Percentiles rank a stretch among this genome's conserved stretches.
Conservation (phyloP, 2,113 vertebrate genomes). For the Microcebus jonahi region DNA sequence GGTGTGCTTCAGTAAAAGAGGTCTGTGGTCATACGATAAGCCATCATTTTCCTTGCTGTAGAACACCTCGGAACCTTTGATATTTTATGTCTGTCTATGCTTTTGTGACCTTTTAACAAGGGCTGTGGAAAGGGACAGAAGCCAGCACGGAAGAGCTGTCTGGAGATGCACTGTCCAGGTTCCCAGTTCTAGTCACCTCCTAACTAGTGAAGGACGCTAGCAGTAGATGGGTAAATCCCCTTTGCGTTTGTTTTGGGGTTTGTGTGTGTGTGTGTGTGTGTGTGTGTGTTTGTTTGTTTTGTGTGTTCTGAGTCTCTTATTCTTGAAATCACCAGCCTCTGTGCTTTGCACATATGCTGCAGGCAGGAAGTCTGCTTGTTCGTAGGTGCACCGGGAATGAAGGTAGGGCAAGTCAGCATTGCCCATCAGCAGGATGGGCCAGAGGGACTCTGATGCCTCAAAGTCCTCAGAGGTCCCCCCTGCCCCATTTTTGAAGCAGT, state of each 20-base stretch:
- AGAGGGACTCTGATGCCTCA: neutral
- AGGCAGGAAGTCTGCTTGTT: neutral
- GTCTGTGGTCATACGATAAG: neutral
- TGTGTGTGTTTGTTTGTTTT: neutral
- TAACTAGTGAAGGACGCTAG: neutral
- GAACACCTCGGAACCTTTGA: neutral
- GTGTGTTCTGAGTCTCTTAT: neutral
- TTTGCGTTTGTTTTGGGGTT: neutral
- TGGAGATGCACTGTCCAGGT: neutral
- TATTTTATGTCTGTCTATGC: neutral
- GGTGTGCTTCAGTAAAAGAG: neutral
- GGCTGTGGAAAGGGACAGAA: neutral
- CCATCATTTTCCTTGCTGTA: neutral
- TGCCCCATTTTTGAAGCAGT: neutral
- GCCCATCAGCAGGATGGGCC: neutral
- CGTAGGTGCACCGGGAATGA: neutral
- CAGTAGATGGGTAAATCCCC: neutral
- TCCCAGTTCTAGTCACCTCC: neutral
- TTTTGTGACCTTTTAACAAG: neutral
- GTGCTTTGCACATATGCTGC: neutral
- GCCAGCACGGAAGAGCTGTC: neutral
- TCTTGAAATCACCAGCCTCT: neutral
- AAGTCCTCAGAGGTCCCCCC: neutral
- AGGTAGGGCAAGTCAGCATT: neutral
- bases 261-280: no score